Conservation (phyloP, 2,797 vertebrate species). For the Falco naumanni region DNA sequence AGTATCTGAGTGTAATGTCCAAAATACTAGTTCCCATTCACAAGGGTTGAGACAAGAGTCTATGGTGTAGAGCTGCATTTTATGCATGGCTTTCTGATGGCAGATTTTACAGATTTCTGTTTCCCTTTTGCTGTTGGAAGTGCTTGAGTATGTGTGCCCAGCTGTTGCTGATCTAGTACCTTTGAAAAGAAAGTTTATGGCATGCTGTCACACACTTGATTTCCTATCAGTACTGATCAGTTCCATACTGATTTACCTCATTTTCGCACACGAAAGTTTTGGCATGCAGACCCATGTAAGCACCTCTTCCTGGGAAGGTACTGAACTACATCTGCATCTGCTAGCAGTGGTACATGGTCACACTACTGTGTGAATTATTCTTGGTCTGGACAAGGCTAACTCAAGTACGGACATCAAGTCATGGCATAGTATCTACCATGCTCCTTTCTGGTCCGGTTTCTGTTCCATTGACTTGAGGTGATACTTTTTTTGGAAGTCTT, state of each 20-base stretch:
- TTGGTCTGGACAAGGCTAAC: slow-evolving; percentile 61
- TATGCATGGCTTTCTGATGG: slow-evolving; percentile 39
- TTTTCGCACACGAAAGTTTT: slow-evolving; percentile 25
- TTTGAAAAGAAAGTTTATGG: slow-evolving; percentile 25
- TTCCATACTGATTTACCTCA: slow-evolving; percentile 39
- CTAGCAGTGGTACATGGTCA: slow-evolving; percentile 52
- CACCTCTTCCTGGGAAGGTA: slow-evolving; percentile 48
- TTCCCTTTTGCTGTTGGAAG: slow-evolving; percentile 24
- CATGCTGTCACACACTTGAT: background rate
- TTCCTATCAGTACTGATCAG: slow-evolving; percentile 34
- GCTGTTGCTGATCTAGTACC: slow-evolving; percentile 22
- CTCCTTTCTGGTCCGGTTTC: slow-evolving; percentile 46
- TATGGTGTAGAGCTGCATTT: slow-evolving; percentile 9
- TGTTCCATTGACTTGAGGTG: slow-evolving; percentile 54
- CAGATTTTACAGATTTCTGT: slow-evolving; percentile 39
- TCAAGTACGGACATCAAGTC: slow-evolving; percentile 44
- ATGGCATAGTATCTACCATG: slow-evolving; percentile 44
- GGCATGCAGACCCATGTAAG: slow-evolving; percentile 42
- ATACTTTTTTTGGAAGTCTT: slow-evolving; percentile 44
- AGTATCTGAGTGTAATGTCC: background rate
- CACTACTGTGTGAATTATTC: slow-evolving; percentile 65
- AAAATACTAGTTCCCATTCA: background rate
- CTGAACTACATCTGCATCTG: slow-evolving; percentile 50
- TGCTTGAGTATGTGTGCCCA: slow-evolving; percentile 6
- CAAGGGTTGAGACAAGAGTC: background rate